Conservation (phyloP, 1,140 invertebrate species). For the Drosophila neocordata region DNA sequence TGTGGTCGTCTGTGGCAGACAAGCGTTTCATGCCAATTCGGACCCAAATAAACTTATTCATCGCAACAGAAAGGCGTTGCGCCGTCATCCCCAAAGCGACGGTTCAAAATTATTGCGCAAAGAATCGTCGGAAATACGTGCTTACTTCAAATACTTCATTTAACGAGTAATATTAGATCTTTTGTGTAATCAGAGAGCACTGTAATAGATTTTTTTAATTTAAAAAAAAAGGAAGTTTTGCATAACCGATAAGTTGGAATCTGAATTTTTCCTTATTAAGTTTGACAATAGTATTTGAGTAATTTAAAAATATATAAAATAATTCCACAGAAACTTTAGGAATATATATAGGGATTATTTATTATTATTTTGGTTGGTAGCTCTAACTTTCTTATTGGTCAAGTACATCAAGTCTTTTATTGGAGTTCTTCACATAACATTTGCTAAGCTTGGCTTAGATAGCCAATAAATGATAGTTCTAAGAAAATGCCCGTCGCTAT, state of each 20-base stretch:
- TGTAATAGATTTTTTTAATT: neutral
- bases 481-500: too few species aligned
- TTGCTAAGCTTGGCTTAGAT: too few species aligned
- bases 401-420: too few species aligned
- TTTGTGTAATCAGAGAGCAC: neutral
- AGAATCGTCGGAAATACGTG: neutral
- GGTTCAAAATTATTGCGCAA: slow-evolving; percentile 1
- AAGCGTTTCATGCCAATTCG: neutral
- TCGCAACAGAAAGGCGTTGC: neutral
- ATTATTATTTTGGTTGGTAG: too few species aligned
- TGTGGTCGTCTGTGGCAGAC: neutral
- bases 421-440: too few species aligned
- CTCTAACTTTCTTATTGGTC: too few species aligned
- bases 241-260: neutral
- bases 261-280: too few species aligned
- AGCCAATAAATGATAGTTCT: too few species aligned
- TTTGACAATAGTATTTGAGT: too few species aligned
- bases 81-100: slow-evolving; percentile 1
- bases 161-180: neutral
- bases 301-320: too few species aligned
- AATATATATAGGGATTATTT: too few species aligned
- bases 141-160: neutral
- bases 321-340: too few species aligned
- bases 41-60: slow-evolving; percentile 3
- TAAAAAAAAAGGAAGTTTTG: neutral